Base-by-base conservation (phyloP, 1,140 invertebrate genomes). In the Cotesia glomerata region DNA sequence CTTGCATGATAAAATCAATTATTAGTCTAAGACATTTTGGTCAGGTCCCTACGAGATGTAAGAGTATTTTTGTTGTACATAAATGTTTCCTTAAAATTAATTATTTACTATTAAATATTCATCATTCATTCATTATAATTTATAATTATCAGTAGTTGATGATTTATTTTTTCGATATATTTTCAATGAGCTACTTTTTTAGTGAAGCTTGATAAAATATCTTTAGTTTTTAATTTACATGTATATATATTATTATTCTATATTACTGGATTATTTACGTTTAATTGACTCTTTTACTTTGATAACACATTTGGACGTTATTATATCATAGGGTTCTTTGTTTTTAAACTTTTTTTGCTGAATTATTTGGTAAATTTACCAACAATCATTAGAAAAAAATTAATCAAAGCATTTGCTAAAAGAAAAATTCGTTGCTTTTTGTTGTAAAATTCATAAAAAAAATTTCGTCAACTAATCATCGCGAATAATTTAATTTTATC, bases 11-110 rank as follows among this genome's bases (percentile, higher is more conserved):
- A 49, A 7, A 49, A 49, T 49, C 18, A 18, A 18, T 18, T 18
- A 1, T 8, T 14, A 18, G 14, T 14, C n/a, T 32, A 49, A 73
- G 73, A 70, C 68, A 56, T 45, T 45, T 75, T 74, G 74, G 72
- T 75, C 74, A 73, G 72, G 74, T 75, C 67, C 67, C 68, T 74
- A 75, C 49, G 16, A 62, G 36, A 68, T 65, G 63, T n/a, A 61
- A 32, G 52, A 56, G 51, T 9, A 26, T 14, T 45, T 45, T 45
- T 45, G 9, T 45, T 45, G 39, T 45, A 45, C 39, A 45, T 45
- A 7, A 45, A 45, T 45, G 5, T 45, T 45, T 45, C 39, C 39
- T 45, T 45, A 45, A 26, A 26, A 26, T 26, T 26, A 26, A 26
- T 26, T 26, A 7, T 45, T 45, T 11, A 45, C 11, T 45, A 9